phyloP scores from a whole-genome alignment of 2,113 vertebrate genomes.

The Rhabdomys dilectus region DNA sequence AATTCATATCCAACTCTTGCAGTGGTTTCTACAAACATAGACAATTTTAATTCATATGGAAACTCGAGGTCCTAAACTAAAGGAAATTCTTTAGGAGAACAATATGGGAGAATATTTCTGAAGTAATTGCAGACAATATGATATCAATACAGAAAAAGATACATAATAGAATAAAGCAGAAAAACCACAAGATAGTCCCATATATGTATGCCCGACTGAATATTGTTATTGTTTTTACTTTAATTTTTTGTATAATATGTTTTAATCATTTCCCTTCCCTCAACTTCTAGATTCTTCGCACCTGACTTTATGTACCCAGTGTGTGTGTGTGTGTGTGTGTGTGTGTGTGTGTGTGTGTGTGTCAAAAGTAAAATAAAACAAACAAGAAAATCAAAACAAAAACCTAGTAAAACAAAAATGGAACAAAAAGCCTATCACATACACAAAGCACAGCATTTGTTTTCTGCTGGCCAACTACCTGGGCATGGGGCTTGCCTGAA shows the following conservation, averaged over 20 bases:
- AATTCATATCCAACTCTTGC: background rate
- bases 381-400: background rate
- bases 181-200: background rate
- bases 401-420: background rate
- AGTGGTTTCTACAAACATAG: background rate
- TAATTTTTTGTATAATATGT: background rate
- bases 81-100: constrained; percentile 27
- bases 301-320: background rate
- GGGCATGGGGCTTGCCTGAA: background rate
- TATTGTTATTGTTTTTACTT: background rate
- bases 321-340: no score
- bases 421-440: background rate
- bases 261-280: background rate
- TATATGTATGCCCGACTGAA: no score
- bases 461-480: background rate
- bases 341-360: background rate
- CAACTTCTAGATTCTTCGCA: background rate
- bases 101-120: background rate
- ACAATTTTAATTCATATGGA: background rate
- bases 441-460: background rate
- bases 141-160: background rate
- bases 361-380: background rate
- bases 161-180: background rate
- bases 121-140: background rate
- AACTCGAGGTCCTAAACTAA: constrained; percentile 18